Conservation (phyloP, 2,888 invertebrate species). For the Anoplius nigerrimus region DNA sequence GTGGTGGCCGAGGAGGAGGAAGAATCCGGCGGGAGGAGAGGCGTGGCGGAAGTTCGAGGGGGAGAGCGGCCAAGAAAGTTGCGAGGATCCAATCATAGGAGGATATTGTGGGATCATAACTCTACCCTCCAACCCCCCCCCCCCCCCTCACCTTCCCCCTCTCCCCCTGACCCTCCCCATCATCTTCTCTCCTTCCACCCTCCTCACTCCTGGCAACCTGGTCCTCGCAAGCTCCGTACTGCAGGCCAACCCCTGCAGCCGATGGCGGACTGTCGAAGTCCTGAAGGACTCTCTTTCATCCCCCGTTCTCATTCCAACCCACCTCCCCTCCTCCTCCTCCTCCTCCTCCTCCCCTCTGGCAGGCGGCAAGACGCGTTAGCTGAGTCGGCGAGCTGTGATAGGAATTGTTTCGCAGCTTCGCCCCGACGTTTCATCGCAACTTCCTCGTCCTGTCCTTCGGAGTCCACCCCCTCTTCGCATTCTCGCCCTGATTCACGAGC, state of each 20-base stretch:
- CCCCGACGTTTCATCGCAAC: constrained; percentile 34
- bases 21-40: neutral
- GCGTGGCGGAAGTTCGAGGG: constrained; percentile 1
- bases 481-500: neutral
- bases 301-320: constrained; percentile 37
- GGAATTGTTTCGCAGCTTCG: constrained; percentile 57
- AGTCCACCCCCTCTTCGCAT: neutral
- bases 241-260: too few species aligned
- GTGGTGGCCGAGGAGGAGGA: too few species aligned
- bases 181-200: too few species aligned
- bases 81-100: constrained; percentile 64
- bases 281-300: constrained; percentile 50
- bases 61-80: constrained; percentile 52
- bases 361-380: constrained; percentile 32
- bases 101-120: constrained; percentile 69
- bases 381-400: constrained; percentile 56
- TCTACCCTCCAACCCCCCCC: constrained; percentile 49
- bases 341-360: too few species aligned
- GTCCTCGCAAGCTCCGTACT: too few species aligned
- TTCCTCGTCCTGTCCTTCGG: neutral
- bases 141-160: constrained; percentile 24
- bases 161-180: constrained; percentile 12
- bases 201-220: too few species aligned
- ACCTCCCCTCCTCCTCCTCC: too few species aligned
- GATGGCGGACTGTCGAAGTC: constrained; percentile 48